Base-by-base conservation (phyloP, 2,113 vertebrate species). In the Ptilorrhoa leucosticta region DNA sequence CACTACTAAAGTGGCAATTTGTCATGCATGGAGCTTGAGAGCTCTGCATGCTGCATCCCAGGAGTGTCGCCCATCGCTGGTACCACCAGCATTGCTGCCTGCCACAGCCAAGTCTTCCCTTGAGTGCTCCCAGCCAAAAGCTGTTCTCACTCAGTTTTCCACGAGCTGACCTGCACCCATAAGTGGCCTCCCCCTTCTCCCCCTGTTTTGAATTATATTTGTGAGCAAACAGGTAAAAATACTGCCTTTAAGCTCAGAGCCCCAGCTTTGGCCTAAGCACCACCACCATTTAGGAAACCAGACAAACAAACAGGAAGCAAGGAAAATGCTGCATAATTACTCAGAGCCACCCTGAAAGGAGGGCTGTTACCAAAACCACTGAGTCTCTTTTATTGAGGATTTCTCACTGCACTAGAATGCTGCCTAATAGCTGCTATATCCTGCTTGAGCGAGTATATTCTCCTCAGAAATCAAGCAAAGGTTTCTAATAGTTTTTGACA, bases 401-500 rank as follows among this genome's bases (percentile, higher is more conserved):
- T 79, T 72, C 63, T 75, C 27, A 40, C 54, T 68, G 76, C 9
- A 37, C 53, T 51, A 92, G 69, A 93, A 91, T 0, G 4, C 78
- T 87, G 56, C 68, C 69, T 97, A 88, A 93, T 82, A 96, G 87
- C 70, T 94, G 75, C 68, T 94, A 15, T 85, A 91, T 61, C 50
- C 93, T 70, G 79, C 91, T 93, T 97, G 92, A 96, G 71, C 1
- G 33, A 96, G 71, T 80, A 56, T 15, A 12, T 68, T 96, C 82
- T 95, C 81, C 54, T 88, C 4, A 19, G 82, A 96, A 96, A 96
- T 85, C 79, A 90, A 88, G 73, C 91, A 89, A 80, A 97, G 90
- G 51, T 82, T 94, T 91, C 94, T 87, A 94, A 95, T 87, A 10
- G 50, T 91, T 96, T 97, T 87, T 96, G 92, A 91, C 91, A 91